Base-by-base conservation (phyloP, 1,140 invertebrate species). In the Drosophila persimilis region DNA sequence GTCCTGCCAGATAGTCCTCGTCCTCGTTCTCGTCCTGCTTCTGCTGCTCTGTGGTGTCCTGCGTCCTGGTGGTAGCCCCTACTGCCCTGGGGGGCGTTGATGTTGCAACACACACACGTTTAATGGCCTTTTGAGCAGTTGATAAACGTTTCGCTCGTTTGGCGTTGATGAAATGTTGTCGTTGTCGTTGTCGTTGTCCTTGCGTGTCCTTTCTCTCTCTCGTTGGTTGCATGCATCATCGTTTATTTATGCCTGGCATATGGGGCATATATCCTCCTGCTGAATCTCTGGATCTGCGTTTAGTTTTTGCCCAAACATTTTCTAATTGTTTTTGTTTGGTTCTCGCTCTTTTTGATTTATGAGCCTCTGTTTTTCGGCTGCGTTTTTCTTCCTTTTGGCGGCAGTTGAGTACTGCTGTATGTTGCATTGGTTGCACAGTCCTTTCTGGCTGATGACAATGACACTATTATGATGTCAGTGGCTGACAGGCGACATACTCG, bases 71-170 rank as follows among this genome's bases (percentile, higher is more conserved):
- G 9, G 31, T 29, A 52, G 15, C 20, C 50, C 50, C 50, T 13
- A 44, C 31, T 48, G 45, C 54, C 46, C 50, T 66, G 31, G 55
- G 69, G 57, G 52, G 51, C 67, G 55, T 67, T 77, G 76, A 78
- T 54, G 75, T 52, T 61, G 63, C 24, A 47, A 71, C 74, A 60
- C 59, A 90, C 24, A 26, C 89, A 89, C 89, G 90, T 90, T 90
- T 90, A 90, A 90, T 90, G 89, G 89, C 80, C 85, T 89, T 90
- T 90, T 90, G 89, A 90, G 81, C 89, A 89, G 81, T 90, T 90
- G 89, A 90, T 90, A 90, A 90, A 90, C 89, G 89, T 83, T 88
- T 90, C 80, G 75, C 86, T 90, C 86, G 75, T 79, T 79, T 81
- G 75, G 35, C 78, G 86, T 89, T 90, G 86, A 90, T 90, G 86